These are phyloP conservation scores for Alloplasta piceator DNA, from an alignment of 2,888 invertebrate species.

Conservation along the genomic window DNA sequence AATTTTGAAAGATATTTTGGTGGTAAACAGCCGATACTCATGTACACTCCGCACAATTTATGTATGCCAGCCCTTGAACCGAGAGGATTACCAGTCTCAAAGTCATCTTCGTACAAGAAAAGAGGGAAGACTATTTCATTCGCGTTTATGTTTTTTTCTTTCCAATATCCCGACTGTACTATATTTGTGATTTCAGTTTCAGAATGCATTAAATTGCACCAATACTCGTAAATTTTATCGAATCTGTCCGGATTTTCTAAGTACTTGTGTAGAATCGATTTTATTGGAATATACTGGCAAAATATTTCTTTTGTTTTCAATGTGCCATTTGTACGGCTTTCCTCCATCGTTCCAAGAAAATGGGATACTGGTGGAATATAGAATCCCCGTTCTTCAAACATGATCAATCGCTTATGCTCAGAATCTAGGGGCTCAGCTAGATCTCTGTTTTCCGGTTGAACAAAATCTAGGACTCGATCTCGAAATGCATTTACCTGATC, in stretches of 20 bases:
- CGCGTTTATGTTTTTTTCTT: background rate
- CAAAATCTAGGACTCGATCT: too few relatives aligned
- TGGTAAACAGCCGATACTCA: too few relatives aligned
- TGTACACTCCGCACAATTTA: constrained; percentile 32
- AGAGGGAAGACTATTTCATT: constrained; percentile 27
- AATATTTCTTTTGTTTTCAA: constrained; percentile 28
- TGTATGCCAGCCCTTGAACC: constrained; percentile 39
- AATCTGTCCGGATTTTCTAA: constrained; percentile 11
- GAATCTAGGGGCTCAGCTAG: too few relatives aligned
- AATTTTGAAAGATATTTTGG: too few relatives aligned
- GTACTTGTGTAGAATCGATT: constrained; percentile 23
- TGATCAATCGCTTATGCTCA: too few relatives aligned
- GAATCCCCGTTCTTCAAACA: too few relatives aligned
- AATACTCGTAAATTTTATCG: constrained; percentile 23
- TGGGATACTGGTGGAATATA: too few relatives aligned
- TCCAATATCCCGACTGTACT: constrained; percentile 33
- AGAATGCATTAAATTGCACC: background rate
- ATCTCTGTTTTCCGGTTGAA: too few relatives aligned
- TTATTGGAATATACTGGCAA: constrained; percentile 27
- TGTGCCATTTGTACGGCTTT: constrained; percentile 12
- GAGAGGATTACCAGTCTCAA: constrained; percentile 49
- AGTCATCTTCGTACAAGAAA: constrained; percentile 43
- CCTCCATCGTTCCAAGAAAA: too few relatives aligned
- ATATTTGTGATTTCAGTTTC: constrained; percentile 22
- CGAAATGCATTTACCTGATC: too few relatives aligned